These are phyloP conservation scores for Callyntrura sp. DNA, from an alignment of 2,888 invertebrate genomes.

Conservation along the genomic window DNA sequence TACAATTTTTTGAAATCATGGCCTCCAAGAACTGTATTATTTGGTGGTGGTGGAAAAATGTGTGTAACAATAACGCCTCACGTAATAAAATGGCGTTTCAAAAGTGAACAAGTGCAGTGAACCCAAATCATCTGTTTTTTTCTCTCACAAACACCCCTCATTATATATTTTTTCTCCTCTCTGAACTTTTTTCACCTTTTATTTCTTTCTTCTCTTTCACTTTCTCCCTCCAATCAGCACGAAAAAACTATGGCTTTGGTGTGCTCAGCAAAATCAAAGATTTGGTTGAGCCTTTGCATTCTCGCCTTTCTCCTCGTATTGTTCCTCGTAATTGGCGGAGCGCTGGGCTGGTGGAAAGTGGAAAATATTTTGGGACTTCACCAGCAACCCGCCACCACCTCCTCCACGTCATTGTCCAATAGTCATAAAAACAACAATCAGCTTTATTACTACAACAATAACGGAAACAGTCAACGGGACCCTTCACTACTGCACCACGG, in stretches of 20 bases:
- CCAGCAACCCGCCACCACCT: too few relatives aligned
- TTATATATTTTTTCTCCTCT: too few relatives aligned
- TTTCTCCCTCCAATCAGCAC: background rate
- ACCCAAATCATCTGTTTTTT: background rate
- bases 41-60: background rate
- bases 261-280: slow-evolving; percentile 88
- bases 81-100: background rate
- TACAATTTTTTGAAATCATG: too few relatives aligned
- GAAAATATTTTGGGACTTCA: background rate
- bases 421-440: slow-evolving; percentile 46
- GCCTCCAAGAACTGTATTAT: too few relatives aligned
- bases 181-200: too few relatives aligned
- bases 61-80: background rate
- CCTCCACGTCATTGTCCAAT: slow-evolving; percentile 14
- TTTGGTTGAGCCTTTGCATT: slow-evolving; percentile 88
- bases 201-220: too few relatives aligned
- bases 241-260: slow-evolving; percentile 88
- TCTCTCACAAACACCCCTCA: too few relatives aligned
- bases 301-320: slow-evolving; percentile 84
- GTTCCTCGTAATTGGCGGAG: slow-evolving; percentile 84
- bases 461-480: background rate
- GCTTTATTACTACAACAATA: slow-evolving; percentile 43
- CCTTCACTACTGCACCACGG: background rate
- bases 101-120: slow-evolving; percentile 36
- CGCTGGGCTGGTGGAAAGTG: slow-evolving; percentile 88